Base-by-base conservation (phyloP, 30 jellyfish, hydroid and myxozoan genomes). In the Chrysaora quinquecirrha region DNA sequence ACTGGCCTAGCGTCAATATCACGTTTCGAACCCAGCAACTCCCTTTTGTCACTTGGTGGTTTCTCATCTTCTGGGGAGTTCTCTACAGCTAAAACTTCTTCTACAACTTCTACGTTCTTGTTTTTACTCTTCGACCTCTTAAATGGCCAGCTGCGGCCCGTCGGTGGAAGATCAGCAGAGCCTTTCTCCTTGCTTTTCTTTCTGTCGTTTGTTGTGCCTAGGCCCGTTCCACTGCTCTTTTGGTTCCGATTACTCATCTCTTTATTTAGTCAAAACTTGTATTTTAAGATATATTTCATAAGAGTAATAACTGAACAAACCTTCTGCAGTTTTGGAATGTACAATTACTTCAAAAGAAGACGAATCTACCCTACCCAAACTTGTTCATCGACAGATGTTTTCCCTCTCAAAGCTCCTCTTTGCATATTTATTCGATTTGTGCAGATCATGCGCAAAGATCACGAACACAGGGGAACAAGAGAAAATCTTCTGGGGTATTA, bases 71-170 rank as follows among this genome's bases (percentile, higher is more conserved):
- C 77, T 4, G 74, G 30, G 10, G 82, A 9, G n/a, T n/a, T n/a
- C 1, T 67, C 48, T 14, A 29, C 27, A 32, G 47, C 27, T n/a
- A n/a, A n/a, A n/a, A n/a, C n/a, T 29, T 56, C 64, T 7, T 43
- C 90, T 30, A 71, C 82, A 19, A 68, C 48, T 18, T 80, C 90
- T 18, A 61, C 70, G 24, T 31, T n/a, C 83, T 80, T 80, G 14
- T 63, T 56, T 54, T 67, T 80, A 54, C 77, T 65, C 56, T 80
- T 80, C 30, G 83, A 48, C 49, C 90, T 48, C 38, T 69, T 64
- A 76, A 80, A 80, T 28, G 83, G 90, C 90, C 90, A 80, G 90
- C 90, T 80, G 76, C 90, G 90, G 6, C 90, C 90, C 34, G 84
- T 49, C 29, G 90, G 90, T 54, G 90, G 90, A 19, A 80, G 68